These are phyloP conservation scores for Arremon aurantiirostris DNA, from an alignment of 2,797 vertebrate genomes.

Conservation along the genomic window DNA sequence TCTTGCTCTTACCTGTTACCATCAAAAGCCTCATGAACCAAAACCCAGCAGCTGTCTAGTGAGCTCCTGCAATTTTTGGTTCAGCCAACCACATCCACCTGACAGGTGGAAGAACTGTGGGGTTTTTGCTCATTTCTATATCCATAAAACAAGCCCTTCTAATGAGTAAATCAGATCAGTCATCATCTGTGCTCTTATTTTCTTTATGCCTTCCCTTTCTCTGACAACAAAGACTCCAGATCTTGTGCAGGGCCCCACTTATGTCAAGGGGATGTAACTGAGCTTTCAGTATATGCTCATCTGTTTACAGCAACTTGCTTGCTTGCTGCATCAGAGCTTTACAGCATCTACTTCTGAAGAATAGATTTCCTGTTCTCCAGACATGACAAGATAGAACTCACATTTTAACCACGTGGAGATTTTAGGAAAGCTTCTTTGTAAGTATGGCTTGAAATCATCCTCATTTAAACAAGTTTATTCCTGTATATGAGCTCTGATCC, in stretches of 20 bases:
- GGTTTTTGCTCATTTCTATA: background rate
- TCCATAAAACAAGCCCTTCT: background rate
- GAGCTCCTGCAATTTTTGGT: background rate
- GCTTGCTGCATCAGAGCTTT: background rate
- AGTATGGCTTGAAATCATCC: background rate
- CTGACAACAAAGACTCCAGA: background rate
- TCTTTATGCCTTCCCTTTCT: background rate
- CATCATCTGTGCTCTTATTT: background rate
- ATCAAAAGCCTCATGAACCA: background rate
- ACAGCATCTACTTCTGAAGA: background rate
- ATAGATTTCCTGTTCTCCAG: background rate
- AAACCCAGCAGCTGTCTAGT: background rate
- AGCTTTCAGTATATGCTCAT: background rate
- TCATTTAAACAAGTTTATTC: background rate
- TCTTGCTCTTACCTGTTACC: background rate
- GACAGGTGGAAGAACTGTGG: background rate
- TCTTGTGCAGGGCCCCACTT: background rate
- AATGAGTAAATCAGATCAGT: background rate
- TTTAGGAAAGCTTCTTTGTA: background rate
- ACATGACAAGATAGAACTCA: background rate
- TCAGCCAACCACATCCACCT: background rate
- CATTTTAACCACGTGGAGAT: background rate
- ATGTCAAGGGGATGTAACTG: background rate
- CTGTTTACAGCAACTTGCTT: background rate
- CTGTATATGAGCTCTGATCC: background rate